These are phyloP conservation scores for Scaptomyza polygonia DNA, from an alignment of 2,888 invertebrate genomes.

Conservation along the genomic window DNA sequence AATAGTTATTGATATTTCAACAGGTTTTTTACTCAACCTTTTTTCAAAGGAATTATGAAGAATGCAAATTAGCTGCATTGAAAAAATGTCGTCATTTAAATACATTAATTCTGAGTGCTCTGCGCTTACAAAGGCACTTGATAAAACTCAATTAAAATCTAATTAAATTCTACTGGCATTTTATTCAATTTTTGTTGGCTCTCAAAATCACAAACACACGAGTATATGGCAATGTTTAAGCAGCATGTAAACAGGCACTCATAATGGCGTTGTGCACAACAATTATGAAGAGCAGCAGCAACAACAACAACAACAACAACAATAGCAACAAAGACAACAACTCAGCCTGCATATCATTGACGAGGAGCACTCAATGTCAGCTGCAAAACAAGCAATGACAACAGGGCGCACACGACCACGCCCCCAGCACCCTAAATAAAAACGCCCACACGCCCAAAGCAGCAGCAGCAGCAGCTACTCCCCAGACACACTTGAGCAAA, in stretches of 20 bases:
- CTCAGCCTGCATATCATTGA: slow-evolving; percentile 73
- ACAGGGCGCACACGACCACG: slow-evolving; percentile 62
- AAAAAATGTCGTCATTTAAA: not conserved
- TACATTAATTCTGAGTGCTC: not conserved
- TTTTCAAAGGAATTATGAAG: too few species aligned
- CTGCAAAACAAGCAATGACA: slow-evolving; percentile 76
- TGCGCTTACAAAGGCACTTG: too few species aligned
- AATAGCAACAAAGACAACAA: slow-evolving; percentile 22
- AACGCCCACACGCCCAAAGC: slow-evolving; percentile 50
- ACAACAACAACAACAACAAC: slow-evolving; percentile 22
- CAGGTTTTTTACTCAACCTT: not conserved
- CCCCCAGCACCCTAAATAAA: slow-evolving; percentile 41
- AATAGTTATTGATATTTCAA: not conserved
- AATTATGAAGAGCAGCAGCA: slow-evolving; percentile 60
- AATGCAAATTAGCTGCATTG: not conserved
- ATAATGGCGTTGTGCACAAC: slow-evolving; percentile 58
- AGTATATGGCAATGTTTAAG: slow-evolving; percentile 46
- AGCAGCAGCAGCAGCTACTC: slow-evolving; percentile 20
- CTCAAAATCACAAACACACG: slow-evolving; percentile 16
- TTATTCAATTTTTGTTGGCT: slow-evolving; percentile 64
- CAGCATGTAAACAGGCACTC: slow-evolving; percentile 77
- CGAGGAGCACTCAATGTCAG: slow-evolving; percentile 78
- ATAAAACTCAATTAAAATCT: slow-evolving; percentile 75
- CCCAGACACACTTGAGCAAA: slow-evolving; percentile 50
- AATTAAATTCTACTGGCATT: slow-evolving; percentile 76